A percentile compares a stretch with the other conserved stretches of the same genome.
These are phyloP conservation scores for Epizoanthus fatuus DNA, from an alignment of 92 coral and sea anemone species.

Conservation along the genomic window DNA sequence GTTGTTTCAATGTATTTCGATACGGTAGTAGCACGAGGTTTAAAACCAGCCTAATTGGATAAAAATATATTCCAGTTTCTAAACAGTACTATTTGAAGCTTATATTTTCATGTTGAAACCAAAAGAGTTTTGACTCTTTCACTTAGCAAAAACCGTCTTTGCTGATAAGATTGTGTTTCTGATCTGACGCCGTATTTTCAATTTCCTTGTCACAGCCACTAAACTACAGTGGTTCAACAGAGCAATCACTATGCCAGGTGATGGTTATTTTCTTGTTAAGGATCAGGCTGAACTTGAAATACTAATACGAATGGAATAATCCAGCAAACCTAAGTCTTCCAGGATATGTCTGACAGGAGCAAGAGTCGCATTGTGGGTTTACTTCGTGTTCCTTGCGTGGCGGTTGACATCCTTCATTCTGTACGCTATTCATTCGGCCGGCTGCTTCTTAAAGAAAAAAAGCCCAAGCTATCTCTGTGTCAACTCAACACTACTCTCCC, in stretches of 20 bases:
- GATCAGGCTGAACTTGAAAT: background rate
- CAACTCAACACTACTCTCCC: conserved; percentile 7
- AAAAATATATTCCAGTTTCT: too few species aligned
- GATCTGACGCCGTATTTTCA: too few species aligned
- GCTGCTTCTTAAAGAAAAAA: conserved; percentile 7
- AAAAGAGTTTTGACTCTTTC: too few species aligned
- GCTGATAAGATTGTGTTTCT: too few species aligned
- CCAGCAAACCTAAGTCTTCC: background rate
- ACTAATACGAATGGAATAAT: background rate
- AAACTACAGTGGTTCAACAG: too few species aligned
- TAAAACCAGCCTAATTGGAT: too few species aligned
- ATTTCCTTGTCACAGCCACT: too few species aligned
- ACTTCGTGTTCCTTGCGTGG: conserved; percentile 20
- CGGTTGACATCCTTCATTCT: conserved; percentile 5
- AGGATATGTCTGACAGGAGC: background rate
- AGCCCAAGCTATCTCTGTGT: conserved; percentile 6
- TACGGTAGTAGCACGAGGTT: too few species aligned
- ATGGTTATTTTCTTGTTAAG: conserved; percentile 1
- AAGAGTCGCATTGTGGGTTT: background rate
- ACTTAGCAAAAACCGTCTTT: too few species aligned
- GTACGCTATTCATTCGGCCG: conserved; percentile 11
- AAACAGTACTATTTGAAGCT: too few species aligned
- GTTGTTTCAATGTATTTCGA: too few species aligned
- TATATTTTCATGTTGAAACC: too few species aligned
- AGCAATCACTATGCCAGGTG: background rate